Conservation (phyloP, 2,888 invertebrate genomes). For the Calliopum simillimum region DNA sequence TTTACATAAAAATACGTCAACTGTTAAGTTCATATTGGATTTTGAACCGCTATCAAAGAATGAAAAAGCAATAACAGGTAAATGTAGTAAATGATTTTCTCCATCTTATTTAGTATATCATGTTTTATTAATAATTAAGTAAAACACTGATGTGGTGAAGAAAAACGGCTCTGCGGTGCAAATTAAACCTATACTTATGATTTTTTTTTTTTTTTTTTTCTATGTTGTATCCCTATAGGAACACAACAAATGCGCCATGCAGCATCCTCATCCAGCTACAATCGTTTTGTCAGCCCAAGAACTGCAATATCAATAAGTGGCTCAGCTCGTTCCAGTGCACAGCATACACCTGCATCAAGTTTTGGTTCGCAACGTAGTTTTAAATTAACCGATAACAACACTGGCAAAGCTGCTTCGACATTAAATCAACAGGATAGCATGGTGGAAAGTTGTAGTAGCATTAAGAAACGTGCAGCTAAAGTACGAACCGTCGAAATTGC, state of each 20-base stretch:
- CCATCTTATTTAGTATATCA: no score
- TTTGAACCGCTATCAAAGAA: conserved; percentile 68
- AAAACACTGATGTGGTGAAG: no score
- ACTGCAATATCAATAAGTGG: conserved; percentile 47
- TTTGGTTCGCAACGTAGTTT: conserved; percentile 58
- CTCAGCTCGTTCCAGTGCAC: conserved; percentile 40
- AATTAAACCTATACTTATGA: no score
- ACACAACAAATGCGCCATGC: conserved; percentile 57
- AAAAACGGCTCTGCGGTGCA: no score
- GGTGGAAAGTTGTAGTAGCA: conserved; percentile 26
- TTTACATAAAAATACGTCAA: conserved; percentile 70
- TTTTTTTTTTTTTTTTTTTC: no score
- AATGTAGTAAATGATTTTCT: no score
- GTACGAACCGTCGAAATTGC: conserved; percentile 67
- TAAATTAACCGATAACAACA: conserved; percentile 42
- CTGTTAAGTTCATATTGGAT: conserved; percentile 72
- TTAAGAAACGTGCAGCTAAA: conserved; percentile 63
- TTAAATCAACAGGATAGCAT: conserved; percentile 35
- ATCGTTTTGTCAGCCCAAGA: conserved; percentile 45
- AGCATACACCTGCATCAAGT: conserved; percentile 61
- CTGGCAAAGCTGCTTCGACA: conserved; percentile 40
- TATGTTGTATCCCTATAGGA: no score
- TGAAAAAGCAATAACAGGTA: conserved; percentile 69
- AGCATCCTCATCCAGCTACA: conserved; percentile 39
- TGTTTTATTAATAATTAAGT: no score